Evolutionary conservation across 2,797 vertebrate species (phyloP), one percentile per base, ranked within the genome.

Genomic region (Enteromius fasciolatus): DNA sequence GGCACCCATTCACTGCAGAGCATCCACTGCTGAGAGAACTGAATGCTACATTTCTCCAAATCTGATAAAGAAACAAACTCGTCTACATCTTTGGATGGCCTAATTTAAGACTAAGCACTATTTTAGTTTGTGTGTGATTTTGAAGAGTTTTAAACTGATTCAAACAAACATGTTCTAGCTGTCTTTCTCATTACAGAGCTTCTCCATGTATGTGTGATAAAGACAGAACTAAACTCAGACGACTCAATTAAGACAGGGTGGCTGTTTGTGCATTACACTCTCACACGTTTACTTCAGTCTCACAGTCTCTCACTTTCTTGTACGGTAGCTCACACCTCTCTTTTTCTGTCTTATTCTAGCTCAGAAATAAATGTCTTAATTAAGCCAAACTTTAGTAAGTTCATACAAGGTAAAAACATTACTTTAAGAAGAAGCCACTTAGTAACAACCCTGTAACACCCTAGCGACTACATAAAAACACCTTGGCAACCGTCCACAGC

Each of bases 211-310:
- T 1, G 9, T 25, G 7, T 1, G 1, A 69, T 72, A 12, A 20
- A 50, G 17, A 73, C 41, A 67, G 25, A 72, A 12, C 69, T 50
- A 72, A 20, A 11, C 69, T 72, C 17, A 25, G 4, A 25, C n/a
- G 9, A 54, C 20, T 18, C 68, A 6, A 12, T 59, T 59, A 25
- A 59, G 4, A 57, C 54, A 57, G 54, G 54, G 54, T 11, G 54
- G 74, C 23, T 25, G n/a, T 23, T 33, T 41, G 7, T 0, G 8
- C 36, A 61, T 75, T 18, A 76, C 57, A 28, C 36, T 1, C 68
- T 46, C 67, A 15, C 48, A 59, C 20, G 3, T 44, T 76, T 57
- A 12, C 11, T 44, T 59, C 73, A 75, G 72, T 57, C 36, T 68
- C 20, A 11, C 20, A 11, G 20, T 17, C 52, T 78, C 77, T 39